Evolutionary conservation across 2,113 vertebrate genomes (phyloP), one percentile per base, ranked within the genome.

Genomic region (Vidua chalybeata): DNA sequence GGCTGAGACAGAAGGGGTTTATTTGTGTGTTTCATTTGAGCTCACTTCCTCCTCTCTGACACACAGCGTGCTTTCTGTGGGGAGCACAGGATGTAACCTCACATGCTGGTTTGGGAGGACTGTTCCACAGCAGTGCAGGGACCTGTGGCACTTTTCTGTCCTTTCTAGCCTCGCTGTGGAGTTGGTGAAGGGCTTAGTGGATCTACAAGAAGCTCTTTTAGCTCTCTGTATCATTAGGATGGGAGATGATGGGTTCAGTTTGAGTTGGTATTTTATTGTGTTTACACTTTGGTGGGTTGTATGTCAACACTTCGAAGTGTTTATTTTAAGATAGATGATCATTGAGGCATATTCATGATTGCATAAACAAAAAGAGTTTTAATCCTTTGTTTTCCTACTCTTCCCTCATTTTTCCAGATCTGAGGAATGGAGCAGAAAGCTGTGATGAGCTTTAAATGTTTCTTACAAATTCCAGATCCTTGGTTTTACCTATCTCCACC

Each of bases 11-110:
- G 16, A 30, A 41, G 14, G 14, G 43, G 15, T 82, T 81, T 68
- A 46, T 76, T 85, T 49, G 10, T 28, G 68, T 20, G 55, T 52
- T 68, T 33, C 20, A 11, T 39, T 55, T 37, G 87, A 59, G 84
- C 54, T 94, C 51, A 11, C 24, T 91, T 91, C 81, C 84, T 93
- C 31, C 37, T 68, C 26, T 45, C 31, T 68, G 69, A 45, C 33
- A 15, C 52, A 10, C 23, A 9, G 9, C 0, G 0, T 27, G 4
- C 46, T 45, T n/a, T 19, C 41, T 0, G 0, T 33, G 82, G 63
- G 55, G 16, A 51, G 43, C 22, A 6, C 23, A 7, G n/a, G 51
- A 51, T 5, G 3, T 11, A 5, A 3, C 3, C 33, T 11, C 17
- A 15, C 13, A 11, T 52, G 27, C 6, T 45, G 73, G 7, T 45